phyloP scores from a whole-genome alignment of 2,797 vertebrate species.

The Pangasius larnaudii region DNA sequence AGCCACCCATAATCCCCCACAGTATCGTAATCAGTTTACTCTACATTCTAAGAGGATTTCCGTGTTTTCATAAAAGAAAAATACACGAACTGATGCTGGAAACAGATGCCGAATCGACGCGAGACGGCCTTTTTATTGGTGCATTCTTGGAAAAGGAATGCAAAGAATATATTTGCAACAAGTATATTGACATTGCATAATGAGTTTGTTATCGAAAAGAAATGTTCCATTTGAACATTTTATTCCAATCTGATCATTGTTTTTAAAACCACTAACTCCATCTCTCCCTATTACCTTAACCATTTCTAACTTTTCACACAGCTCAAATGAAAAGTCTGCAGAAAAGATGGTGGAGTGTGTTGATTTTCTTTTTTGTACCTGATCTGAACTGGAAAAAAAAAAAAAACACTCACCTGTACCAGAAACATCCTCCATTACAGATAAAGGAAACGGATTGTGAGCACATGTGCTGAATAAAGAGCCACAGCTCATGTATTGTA shows the following conservation, averaged over 20 bases:
- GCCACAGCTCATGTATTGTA: too few relatives aligned
- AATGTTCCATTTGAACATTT: neutral
- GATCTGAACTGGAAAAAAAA: neutral
- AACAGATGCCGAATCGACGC: conserved; percentile 83
- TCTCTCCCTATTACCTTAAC: neutral
- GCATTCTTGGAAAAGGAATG: neutral
- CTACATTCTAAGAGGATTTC: conserved; percentile 96
- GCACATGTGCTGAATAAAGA: neutral
- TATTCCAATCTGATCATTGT: neutral
- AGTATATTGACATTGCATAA: neutral
- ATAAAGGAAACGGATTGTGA: neutral
- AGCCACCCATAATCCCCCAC: conserved; percentile 90
- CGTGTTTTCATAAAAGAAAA: conserved; percentile 71
- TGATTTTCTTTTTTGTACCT: neutral
- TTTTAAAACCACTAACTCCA: neutral
- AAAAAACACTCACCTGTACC: neutral
- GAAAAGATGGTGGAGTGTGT: neutral
- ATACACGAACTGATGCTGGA: conserved; percentile 86
- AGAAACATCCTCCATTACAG: neutral
- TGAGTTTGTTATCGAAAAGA: neutral
- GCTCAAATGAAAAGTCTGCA: neutral
- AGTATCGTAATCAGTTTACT: conserved; percentile 98
- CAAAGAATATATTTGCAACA: too few relatives aligned
- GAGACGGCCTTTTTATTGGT: conserved; percentile 66
- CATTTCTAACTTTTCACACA: neutral